A percentile compares a stretch with the other conserved stretches of the same genome.
These are phyloP conservation scores for Rhyacophila brunnea DNA, from an alignment of 1,140 invertebrate species.

Conservation along the genomic window DNA sequence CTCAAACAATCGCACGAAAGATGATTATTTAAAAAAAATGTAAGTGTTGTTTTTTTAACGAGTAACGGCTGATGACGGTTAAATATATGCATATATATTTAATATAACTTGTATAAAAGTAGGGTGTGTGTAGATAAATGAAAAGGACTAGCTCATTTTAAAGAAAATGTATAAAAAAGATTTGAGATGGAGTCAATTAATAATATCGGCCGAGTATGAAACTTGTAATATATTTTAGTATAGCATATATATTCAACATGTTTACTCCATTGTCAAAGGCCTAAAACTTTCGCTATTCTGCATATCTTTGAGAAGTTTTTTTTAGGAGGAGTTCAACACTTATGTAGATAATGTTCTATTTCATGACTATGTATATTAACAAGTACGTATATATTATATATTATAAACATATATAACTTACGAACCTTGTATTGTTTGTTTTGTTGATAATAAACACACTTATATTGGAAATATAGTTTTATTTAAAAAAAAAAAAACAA, in stretches of 20 bases:
- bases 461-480: conserved; percentile 26
- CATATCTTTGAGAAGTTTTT: conserved; percentile 15
- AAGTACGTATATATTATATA: conserved; percentile 11
- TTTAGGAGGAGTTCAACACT: conserved; percentile 5
- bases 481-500: too few species aligned
- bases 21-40: too few species aligned
- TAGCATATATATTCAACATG: conserved; percentile 24
- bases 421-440: conserved; percentile 34
- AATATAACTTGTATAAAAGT: conserved; percentile 31
- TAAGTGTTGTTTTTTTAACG: too few species aligned
- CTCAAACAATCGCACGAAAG: too few species aligned
- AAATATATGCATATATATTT: conserved; percentile 5
- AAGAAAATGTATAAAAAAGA: conserved; percentile 29
- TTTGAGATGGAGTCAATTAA: conserved; percentile 33
- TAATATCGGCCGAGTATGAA: conserved; percentile 25
- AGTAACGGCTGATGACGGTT: too few species aligned
- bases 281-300: conserved; percentile 32
- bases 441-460: conserved; percentile 36
- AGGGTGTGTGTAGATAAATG: conserved; percentile 33
- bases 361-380: conserved; percentile 24
- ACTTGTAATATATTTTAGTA: conserved; percentile 31
- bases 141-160: conserved; percentile 30
- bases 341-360: conserved; percentile 36
- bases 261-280: conserved; percentile 20
- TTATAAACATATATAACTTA: conserved; percentile 11